Conservation (phyloP, 2,888 invertebrate species). For the Ophion slaviceki region DNA sequence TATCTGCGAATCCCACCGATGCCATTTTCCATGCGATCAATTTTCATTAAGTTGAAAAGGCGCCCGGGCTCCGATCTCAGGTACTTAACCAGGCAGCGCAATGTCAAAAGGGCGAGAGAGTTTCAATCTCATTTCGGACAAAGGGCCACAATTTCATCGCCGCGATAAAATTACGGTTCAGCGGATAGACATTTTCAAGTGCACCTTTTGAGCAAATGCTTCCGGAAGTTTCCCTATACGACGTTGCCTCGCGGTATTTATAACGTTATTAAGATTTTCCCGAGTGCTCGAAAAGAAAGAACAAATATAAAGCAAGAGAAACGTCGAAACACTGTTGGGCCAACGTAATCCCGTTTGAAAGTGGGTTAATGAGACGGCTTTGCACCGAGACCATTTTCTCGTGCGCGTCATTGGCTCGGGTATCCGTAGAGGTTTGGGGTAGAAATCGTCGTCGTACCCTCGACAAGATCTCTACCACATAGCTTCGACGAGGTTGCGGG, state of each 20-base stretch:
- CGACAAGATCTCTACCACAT: slow-evolving; percentile 22
- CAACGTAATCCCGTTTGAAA: slow-evolving; percentile 38
- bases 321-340: slow-evolving; percentile 9
- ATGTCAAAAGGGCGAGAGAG: not conserved
- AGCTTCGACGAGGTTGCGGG: slow-evolving; percentile 7
- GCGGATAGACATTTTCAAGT: not conserved
- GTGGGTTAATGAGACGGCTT: slow-evolving; percentile 56
- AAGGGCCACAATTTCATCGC: not conserved
- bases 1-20: not conserved
- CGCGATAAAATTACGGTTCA: not conserved
- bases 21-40: not conserved
- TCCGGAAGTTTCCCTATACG: not conserved
- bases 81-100: not conserved
- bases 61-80: not conserved
- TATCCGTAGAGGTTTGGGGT: slow-evolving; percentile 39
- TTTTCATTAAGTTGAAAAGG: not conserved
- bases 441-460: slow-evolving; percentile 34
- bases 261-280: not conserved
- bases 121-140: not conserved
- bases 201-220: not conserved
- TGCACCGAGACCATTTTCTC: slow-evolving; percentile 38
- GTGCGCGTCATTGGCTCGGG: slow-evolving; percentile 27
- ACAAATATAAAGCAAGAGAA: not conserved
- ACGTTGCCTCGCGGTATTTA: not conserved
- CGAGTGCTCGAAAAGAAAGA: not conserved